Base-by-base conservation (phyloP, 2,113 vertebrate genomes). In the Poeciliopsis retropinna region DNA sequence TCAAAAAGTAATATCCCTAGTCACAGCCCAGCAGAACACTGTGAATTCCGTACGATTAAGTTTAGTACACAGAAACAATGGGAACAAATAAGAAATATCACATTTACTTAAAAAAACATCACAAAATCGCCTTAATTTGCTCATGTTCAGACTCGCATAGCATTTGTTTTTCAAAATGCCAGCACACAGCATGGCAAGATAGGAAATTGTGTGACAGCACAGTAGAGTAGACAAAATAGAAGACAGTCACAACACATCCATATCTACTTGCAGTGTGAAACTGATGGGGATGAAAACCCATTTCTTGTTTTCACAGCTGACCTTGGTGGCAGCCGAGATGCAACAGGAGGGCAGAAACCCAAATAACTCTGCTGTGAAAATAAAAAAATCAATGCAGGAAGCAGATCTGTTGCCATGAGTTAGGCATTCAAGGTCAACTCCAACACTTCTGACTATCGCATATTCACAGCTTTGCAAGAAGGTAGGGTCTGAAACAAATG, bases 361-460 rank as follows among this genome's bases (percentile, higher is more conserved):
- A 92, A 91, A 93, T 92, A 92, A 91, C 78, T 68, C 70, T 69
- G 83, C 80, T 82, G 88, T 89, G 90, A 85, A 92, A 91, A 92
- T 90, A 85, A 92, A 93, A 93, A 93, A 47, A 47, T 93, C 91
- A 92, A 94, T 93, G 85, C 85, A 89, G 91, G 88, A 92, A 91
- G 88, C 91, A 82, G 88, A 90, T 92, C 82, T 88, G 86, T 83
- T 91, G 88, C 88, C 91, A 91, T 87, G 89, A 91, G 83, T 89
- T 88, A 83, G 83, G 87, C 67, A 86, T 89, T 84, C 92, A 93
- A 94, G 92, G 91, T 94, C 89, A 91, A 76, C 75, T 60, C 67
- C 72, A 80, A 47, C 17, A 47, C 44, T 19, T 47, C 67, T 30
- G 61, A 65, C 73, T 85, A 86, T 91, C 89, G 80, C 83, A 72